phyloP scores from a whole-genome alignment of 2,888 invertebrate genomes.

The Eulithis prunata region DNA sequence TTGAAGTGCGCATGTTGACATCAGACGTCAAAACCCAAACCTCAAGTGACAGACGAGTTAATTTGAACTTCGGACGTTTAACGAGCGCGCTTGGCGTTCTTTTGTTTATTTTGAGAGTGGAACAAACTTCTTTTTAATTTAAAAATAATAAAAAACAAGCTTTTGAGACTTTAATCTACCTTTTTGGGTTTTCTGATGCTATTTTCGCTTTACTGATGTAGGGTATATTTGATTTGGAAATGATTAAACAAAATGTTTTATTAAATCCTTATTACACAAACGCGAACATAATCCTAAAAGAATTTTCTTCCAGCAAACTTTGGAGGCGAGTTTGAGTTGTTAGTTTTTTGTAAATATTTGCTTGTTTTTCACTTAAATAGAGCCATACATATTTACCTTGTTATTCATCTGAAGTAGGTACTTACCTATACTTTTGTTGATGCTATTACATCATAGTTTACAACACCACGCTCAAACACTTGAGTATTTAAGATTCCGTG shows the following conservation, averaged over 20 bases:
- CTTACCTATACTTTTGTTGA: not conserved
- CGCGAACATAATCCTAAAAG: too few species aligned
- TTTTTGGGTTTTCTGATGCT: too few species aligned
- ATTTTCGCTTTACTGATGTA: too few species aligned
- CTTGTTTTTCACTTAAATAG: not conserved
- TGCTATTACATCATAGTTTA: constrained; percentile 19
- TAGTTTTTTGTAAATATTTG: too few species aligned
- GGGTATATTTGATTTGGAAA: too few species aligned
- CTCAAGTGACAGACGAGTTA: constrained; percentile 76
- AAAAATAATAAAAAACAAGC: not conserved
- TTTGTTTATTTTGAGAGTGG: constrained; percentile 27
- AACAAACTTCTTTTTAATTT: not conserved
- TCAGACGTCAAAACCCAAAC: constrained; percentile 69
- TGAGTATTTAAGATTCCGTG: constrained; percentile 26
- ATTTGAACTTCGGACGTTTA: constrained; percentile 65
- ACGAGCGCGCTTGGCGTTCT: constrained; percentile 37
- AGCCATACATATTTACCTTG: constrained; percentile 10
- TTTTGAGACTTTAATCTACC: too few species aligned
- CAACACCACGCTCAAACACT: constrained; percentile 23
- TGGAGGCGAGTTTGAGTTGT: too few species aligned
- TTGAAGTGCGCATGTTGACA: constrained; percentile 62
- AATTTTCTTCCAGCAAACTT: too few species aligned
- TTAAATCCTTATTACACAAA: too few species aligned
- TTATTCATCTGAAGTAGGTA: constrained; percentile 1
- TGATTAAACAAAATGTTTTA: too few species aligned